phyloP scores from a whole-genome alignment of 2,113 vertebrate species.

The Elachura formosa region DNA sequence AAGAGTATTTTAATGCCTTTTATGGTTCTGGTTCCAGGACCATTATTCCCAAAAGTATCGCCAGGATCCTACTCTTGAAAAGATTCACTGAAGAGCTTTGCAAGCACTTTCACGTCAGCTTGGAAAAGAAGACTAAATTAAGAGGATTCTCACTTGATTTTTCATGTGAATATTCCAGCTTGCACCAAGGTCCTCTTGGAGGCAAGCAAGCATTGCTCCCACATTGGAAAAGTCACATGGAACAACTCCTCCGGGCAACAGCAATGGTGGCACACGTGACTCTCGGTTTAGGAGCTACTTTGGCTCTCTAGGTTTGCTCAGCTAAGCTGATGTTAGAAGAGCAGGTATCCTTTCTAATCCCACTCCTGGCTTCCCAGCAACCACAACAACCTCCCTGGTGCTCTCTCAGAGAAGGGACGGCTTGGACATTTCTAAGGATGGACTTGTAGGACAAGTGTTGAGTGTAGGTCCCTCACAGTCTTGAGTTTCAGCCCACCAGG shows the following conservation, averaged over 20 bases:
- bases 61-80: background rate
- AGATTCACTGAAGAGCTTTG: background rate
- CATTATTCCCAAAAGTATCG: background rate
- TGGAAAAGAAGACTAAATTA: background rate
- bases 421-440: background rate
- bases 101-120: background rate
- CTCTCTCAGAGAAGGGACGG: background rate
- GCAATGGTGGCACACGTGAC: background rate
- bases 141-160: background rate
- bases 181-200: background rate
- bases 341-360: background rate
- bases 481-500: background rate
- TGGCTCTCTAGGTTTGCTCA: background rate
- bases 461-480: background rate
- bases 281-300: background rate
- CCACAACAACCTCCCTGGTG: background rate
- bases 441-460: background rate
- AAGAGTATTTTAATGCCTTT: slow-evolving; percentile 17
- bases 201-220: background rate
- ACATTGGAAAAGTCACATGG: background rate
- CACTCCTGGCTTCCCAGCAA: background rate
- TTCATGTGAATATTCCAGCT: background rate
- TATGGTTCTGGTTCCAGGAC: background rate
- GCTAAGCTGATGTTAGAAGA: background rate
- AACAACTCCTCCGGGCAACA: background rate